Evolutionary conservation across 1,140 invertebrate genomes (phyloP), one percentile per base, ranked within the genome.

Genomic region (Leptestheria dahalacensis): DNA sequence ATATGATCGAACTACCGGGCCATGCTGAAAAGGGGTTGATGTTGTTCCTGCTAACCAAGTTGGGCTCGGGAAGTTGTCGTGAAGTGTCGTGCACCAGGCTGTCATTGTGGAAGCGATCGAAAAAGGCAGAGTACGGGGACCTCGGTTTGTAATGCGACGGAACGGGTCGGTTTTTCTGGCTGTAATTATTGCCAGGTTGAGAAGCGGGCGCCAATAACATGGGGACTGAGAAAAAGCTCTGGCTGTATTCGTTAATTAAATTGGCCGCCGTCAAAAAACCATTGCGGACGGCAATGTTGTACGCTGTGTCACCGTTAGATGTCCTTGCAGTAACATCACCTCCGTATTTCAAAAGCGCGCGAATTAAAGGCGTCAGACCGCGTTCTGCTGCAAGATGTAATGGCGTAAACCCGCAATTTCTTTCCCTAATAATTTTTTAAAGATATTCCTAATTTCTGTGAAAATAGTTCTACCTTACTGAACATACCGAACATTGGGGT

Each of bases 231-330:
- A 41, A 41, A 41, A 41, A 55, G 9, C 28, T 55, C 25, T 55
- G 26, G 11, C 33, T 12, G 21, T 54, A 26, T 25, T 55, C 24
- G 18, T 26, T 11, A 26, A 55, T 55, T 28, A 55, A 18, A 20
- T 55, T 55, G 23, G 53, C 53, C 26, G 33, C 33, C 21, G 53
- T 15, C 24, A 28, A 24, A 28, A 29, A 55, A 29, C 53, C 53
- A 10, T 55, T 55, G 11, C 53, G 25, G 12, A 26, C 26, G 11
- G 53, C 53, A 11, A 55, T 20, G 26, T 55, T 26, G n/a, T 41
- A 55, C 12, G 53, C 53, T 1, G 23, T 55, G 23, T 55, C 53
- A 20, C 53, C 53, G 53, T 28, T 55, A 55, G 53, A 55, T 55
- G 53, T 55, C 53, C 12, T 25, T 3, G 21, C 26, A 29, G 26